phyloP scores from a whole-genome alignment of 2,113 vertebrate genomes.

The Phaethon lepturus region DNA sequence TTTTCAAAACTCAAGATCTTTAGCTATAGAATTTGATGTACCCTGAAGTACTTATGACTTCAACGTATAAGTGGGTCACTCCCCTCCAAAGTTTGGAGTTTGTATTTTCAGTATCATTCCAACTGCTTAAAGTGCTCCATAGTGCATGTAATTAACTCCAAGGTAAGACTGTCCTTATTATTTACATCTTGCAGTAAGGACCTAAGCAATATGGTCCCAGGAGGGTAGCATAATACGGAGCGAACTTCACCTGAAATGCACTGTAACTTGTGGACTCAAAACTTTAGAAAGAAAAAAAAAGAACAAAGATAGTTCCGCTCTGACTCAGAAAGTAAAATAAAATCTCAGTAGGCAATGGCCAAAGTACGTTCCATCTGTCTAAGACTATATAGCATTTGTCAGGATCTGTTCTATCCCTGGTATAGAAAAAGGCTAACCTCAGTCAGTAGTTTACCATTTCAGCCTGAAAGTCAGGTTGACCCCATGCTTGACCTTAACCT shows the following conservation, averaged over 20 bases:
- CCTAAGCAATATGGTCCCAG: not conserved
- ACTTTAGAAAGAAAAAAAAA: not conserved
- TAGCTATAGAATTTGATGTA: not conserved
- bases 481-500: conserved; percentile 61
- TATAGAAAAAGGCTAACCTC: conserved; percentile 56
- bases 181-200: not conserved
- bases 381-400: conserved; percentile 56
- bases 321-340: conserved; percentile 45
- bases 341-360: not conserved
- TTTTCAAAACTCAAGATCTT: not conserved
- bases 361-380: conserved; percentile 41
- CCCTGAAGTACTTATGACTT: not conserved
- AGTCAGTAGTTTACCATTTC: conserved; percentile 67
- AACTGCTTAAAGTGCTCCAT: not conserved
- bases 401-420: conserved; percentile 29
- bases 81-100: not conserved
- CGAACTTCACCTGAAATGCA: not conserved
- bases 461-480: conserved; percentile 58
- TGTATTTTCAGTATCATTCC: not conserved
- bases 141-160: not conserved
- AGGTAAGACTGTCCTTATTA: not conserved
- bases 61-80: not conserved
- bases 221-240: not conserved
- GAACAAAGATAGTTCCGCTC: not conserved
- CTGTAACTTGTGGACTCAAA: not conserved